Base-by-base conservation (phyloP, 2,797 vertebrate genomes). In the Poecilia wingei region DNA sequence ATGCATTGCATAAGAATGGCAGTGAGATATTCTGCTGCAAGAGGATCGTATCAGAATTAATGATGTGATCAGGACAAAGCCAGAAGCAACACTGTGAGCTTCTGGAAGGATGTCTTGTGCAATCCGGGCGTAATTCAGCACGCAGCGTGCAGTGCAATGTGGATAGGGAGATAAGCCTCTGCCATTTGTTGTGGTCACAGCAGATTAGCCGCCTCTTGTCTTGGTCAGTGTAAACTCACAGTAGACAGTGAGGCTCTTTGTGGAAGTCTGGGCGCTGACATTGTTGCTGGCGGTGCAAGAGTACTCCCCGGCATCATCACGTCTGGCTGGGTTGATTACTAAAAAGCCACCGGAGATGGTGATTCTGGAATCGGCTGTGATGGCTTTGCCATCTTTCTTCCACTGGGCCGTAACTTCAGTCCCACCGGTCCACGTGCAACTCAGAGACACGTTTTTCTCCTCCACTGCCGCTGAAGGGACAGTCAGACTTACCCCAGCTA, bases 251-350 rank as follows among this genome's bases (percentile, higher is more conserved):
- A 96, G 90, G 79, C 64, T 92, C 76, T n/a, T 51, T 0, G 80
- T 88, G 77, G 87, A 87, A 0, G 90, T 91, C n/a, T 84, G 74
- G 36, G 86, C 89, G 45, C 95, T 96, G 90, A 96, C 87, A 0
- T 76, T 90, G 87, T 96, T 96, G 78, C 87, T 92, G 89, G 91
- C 95, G 0, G 93, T 95, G 72, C 96, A 96, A 0, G 87, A 86
- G 88, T 96, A 96, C 4, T 82, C 79, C 18, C 95, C 96, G 0
- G 95, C 66, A 43, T 96, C 96, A 0, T 43, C 49, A 22, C 96
- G 91, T 18, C 75, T 84, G 82, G 88, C 90, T 0, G 95, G 92
- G 79, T 87, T 88, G 84, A 96, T 94, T 85, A 93, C 57, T 85
- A 96, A 88, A 61, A 86, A 89, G 43, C 92, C 95, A 0, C 3